Conservation (phyloP, 1,140 invertebrate genomes). For the Anastatus disparis region DNA sequence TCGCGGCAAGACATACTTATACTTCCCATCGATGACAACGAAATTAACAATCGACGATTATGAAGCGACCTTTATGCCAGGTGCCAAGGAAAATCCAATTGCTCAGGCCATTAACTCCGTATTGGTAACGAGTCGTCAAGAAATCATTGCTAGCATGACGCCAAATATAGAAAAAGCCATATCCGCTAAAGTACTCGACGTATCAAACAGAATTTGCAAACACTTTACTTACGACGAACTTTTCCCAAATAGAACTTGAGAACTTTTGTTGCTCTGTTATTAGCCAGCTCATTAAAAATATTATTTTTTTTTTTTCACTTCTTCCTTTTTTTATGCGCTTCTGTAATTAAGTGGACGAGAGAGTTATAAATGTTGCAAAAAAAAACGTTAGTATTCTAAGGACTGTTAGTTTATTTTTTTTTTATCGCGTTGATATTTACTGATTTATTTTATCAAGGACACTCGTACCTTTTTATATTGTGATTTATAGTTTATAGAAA, state of each 20-base stretch:
- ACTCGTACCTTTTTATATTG: too few relatives aligned
- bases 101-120: constrained; percentile 48
- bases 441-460: too few relatives aligned
- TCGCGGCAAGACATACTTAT: constrained; percentile 46
- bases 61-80: constrained; percentile 33
- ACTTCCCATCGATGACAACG: constrained; percentile 49
- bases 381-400: too few relatives aligned
- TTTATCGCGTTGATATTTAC: too few relatives aligned
- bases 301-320: too few relatives aligned
- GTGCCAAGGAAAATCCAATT: constrained; percentile 44
- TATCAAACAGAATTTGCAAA: constrained; percentile 54
- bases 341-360: too few relatives aligned
- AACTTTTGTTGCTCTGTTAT: too few relatives aligned
- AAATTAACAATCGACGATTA: constrained; percentile 50
- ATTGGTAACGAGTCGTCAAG: constrained; percentile 46
- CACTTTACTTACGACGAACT: constrained; percentile 58
- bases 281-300: too few relatives aligned
- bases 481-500: too few relatives aligned
- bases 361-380: too few relatives aligned
- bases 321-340: too few relatives aligned
- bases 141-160: constrained; percentile 49
- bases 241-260: constrained; percentile 56
- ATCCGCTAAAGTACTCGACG: constrained; percentile 44
- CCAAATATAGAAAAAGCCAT: constrained; percentile 54
- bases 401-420: too few relatives aligned